A percentile compares a stretch with the other conserved stretches of the same genome.
These are phyloP conservation scores for Crocodylus rhombifer DNA, from an alignment of 2,797 vertebrate species.

Conservation along the genomic window DNA sequence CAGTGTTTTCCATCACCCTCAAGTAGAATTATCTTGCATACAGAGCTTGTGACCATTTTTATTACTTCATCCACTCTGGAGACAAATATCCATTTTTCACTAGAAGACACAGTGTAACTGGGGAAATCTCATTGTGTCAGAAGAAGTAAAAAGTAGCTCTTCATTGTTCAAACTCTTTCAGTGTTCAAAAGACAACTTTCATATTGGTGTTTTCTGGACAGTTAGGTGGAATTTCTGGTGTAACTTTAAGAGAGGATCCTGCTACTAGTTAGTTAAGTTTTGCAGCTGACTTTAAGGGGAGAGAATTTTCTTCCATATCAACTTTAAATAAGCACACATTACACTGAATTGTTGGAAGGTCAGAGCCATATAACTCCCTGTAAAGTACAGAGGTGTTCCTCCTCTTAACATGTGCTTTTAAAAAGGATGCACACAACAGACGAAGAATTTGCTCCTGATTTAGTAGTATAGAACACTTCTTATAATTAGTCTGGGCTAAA, in stretches of 20 bases:
- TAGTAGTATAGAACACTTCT: neutral
- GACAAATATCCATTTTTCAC: constrained; percentile 8
- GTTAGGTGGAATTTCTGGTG: neutral
- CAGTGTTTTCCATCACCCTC: neutral
- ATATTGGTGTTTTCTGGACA: neutral
- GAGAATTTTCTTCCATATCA: too few species aligned
- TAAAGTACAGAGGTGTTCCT: neutral
- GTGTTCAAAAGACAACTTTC: neutral
- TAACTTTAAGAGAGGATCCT: neutral
- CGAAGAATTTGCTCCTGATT: neutral
- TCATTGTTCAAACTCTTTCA: neutral
- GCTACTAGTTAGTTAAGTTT: neutral
- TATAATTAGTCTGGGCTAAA: neutral
- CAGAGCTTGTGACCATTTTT: neutral
- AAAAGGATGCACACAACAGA: neutral
- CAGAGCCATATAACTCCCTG: neutral
- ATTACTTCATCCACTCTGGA: neutral
- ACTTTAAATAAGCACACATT: neutral
- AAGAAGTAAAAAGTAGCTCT: neutral
- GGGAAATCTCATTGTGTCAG: neutral
- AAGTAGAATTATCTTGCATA: neutral
- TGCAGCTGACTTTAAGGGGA: neutral
- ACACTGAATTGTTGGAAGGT: neutral
- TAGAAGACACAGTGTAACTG: neutral
- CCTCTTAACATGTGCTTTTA: neutral